Base-by-base conservation (phyloP, 2,888 invertebrate genomes). In the Sminthurides aquaticus region DNA sequence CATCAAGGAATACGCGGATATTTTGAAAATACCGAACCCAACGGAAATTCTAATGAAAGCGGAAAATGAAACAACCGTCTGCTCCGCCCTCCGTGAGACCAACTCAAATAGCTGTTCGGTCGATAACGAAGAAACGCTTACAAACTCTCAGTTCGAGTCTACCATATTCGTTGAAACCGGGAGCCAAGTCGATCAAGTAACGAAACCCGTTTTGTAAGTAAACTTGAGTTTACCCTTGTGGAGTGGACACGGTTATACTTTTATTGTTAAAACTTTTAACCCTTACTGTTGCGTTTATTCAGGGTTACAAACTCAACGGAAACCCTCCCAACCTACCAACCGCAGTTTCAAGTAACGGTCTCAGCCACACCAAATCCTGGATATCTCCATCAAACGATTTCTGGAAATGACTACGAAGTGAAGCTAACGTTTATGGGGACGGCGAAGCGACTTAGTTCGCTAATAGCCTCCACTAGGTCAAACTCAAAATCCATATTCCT, bases 321-420 rank as follows among this genome's bases (percentile, higher is more conserved):
- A 2, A 24, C 29, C n/a, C 15, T 29, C 20, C n/a, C 28, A 29
- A 22, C 18, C 2, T 20, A 24, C 22, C 56, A 20, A 5, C 22
- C 22, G 11, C 49, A n/a, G 20, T 49, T 61, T 22, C 61, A 55
- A 2, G 28, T 61, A 34, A 61, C 54, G 15, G 24, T 61, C 29
- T 27, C 54, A 20, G 27, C 61, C 2, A 27, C 61, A 27, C 54
- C 54, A 2, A 54, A 22, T 5, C 28, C 55, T 2, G 61, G 55
- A 2, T 49, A 22, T 34, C 54, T 61, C 26, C n/a, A 2, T 1
- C 54, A 61, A 24, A 28, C n/a, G 18, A 61, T 61, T 11, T 20
- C 11, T 20, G 27, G 54, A 20, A 5, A 24, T 11, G 29, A 54
- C 29, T 20, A 18, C 15, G 61, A 61, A 34, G 34, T 61, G 15